Evolutionary conservation across 2,113 vertebrate species (phyloP).

Genomic region (Syngnathus scovelli): DNA sequence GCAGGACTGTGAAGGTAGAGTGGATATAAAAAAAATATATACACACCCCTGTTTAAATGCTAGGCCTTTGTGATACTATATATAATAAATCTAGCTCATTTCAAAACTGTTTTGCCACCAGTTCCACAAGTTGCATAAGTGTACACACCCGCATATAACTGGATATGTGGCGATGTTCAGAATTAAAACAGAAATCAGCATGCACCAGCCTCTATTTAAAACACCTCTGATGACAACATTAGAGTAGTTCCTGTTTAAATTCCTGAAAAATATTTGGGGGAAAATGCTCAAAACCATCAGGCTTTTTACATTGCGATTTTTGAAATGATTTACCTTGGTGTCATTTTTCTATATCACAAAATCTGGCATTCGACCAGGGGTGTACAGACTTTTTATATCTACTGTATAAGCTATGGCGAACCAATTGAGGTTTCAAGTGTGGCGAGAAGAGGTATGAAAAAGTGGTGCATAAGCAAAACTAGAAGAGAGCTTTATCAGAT

Average conservation of each 20-base stretch:
- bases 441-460: background rate
- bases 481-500: background rate
- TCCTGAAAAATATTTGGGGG: too few relatives aligned
- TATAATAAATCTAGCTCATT: too few relatives aligned
- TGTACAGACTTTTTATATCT: background rate
- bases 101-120: too few relatives aligned
- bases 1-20: constrained; percentile 3
- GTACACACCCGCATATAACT: too few relatives aligned
- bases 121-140: too few relatives aligned
- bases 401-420: constrained; percentile 5
- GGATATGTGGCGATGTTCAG: too few relatives aligned
- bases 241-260: too few relatives aligned
- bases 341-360: background rate
- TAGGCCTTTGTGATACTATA: background rate
- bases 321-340: background rate
- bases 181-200: too few relatives aligned
- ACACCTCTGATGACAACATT: too few relatives aligned
- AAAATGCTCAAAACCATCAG: too few relatives aligned
- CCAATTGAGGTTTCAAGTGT: constrained; percentile 1
- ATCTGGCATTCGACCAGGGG: background rate
- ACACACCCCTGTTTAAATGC: background rate
- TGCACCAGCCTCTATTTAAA: too few relatives aligned
- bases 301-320: too few relatives aligned
- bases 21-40: background rate
- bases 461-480: background rate